A percentile compares a stretch with the other conserved stretches of the same genome.
Evolutionary conservation across 2,113 vertebrate species (phyloP).

Genomic region (Forbesichthys papilliferus): DNA sequence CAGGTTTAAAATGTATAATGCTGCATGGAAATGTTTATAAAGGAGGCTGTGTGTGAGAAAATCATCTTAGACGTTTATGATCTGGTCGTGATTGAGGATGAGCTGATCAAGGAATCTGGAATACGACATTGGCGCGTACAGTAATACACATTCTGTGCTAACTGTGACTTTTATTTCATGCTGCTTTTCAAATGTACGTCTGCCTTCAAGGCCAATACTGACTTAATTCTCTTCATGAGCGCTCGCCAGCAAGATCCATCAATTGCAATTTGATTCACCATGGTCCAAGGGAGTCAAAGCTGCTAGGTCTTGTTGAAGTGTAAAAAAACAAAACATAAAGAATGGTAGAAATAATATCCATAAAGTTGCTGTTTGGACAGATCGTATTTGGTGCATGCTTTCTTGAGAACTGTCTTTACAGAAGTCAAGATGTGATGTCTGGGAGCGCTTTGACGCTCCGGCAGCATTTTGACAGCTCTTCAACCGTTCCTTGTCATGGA

Average conservation of each 20-base stretch:
- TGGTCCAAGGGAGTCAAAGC: no score
- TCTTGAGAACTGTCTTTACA: background rate
- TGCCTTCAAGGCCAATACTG: background rate
- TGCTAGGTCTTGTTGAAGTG: no score
- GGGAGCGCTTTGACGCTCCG: constrained; percentile 12
- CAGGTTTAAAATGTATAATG: no score
- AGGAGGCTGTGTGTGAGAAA: constrained; percentile 25
- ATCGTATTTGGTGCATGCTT: no score
- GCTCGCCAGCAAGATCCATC: background rate
- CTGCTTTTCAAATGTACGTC: background rate
- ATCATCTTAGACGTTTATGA: constrained; percentile 15
- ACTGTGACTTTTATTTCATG: background rate
- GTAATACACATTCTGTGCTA: constrained; percentile 16
- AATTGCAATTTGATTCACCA: no score
- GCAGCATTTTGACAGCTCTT: constrained; percentile 50
- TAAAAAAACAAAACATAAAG: no score
- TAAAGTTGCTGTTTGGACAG: no score
- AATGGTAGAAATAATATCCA: no score
- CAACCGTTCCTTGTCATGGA: constrained; percentile 46
- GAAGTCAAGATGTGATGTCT: background rate
- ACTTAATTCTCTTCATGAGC: constrained; percentile 15
- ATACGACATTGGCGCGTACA: constrained; percentile 2
- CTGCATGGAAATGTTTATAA: constrained; percentile 3
- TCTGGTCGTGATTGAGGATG: background rate
- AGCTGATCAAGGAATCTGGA: constrained; percentile 12